Evolutionary conservation across 2,113 vertebrate genomes (phyloP), one percentile per base, ranked within the genome.

Genomic region (Tachysurus vachellii): DNA sequence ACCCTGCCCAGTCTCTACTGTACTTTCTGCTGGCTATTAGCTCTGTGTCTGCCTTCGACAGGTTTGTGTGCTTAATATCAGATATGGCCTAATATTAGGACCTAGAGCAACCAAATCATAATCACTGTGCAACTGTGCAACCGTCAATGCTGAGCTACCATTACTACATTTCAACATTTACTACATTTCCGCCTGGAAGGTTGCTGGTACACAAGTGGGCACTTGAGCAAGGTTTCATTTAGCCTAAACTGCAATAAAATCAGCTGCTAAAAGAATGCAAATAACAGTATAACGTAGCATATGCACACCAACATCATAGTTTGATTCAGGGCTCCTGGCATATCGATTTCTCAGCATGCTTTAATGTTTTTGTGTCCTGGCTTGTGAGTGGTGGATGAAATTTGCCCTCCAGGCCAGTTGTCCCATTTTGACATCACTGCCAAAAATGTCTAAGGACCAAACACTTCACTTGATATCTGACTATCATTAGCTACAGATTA

Each of bases 41-140:
- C 94, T 97, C 97, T 0, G 91, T 99, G 88, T 98, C 98, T 82
- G 96, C 97, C 11, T 99, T 99, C 89, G 98, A 99, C 94, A 97
- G 97, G 97, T 98, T n/a, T 62, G 56, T 56, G 28, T 62, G 17
- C 31, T 21, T 73, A 76, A 70, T 82, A 59, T 82, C 28, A 84
- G 42, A 44, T 19, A 21, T 71, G 7, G 44, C 44, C 36, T 28
- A 54, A 54, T 54, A 56, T 56, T 79, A 10, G 14, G 50, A 54
- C 50, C 26, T 28, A 54, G 12, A 54, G 44, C 44, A 50, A 47
- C 42, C 71, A 50, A 47, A 50, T 4, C 9, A 13, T 14, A 6
- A 75, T 5, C 21, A 26, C 42, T 75, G 71, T 47, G 10, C 9
- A 4, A 75, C 36, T 36, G 19, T 75, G 42, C 42, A 75, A 13